phyloP scores from a whole-genome alignment of 2,113 vertebrate species.

The Triplophysa tibetana region DNA sequence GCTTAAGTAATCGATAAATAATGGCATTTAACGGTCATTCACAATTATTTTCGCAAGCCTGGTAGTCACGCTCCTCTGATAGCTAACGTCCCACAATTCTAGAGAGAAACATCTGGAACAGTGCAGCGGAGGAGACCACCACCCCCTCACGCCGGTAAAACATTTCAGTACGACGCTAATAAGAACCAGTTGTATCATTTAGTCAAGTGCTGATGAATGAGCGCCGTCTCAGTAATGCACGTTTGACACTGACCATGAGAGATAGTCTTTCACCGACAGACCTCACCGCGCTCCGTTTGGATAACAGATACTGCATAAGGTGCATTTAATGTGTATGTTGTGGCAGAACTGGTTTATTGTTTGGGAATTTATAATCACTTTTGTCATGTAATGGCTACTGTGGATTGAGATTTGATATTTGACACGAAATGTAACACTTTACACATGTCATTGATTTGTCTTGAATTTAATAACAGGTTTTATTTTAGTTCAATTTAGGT shows the following conservation, averaged over 20 bases:
- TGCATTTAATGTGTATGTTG: not conserved
- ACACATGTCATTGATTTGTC: not conserved
- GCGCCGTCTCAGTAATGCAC: constrained; percentile 26
- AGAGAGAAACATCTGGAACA: constrained; percentile 51
- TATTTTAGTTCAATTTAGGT: not conserved
- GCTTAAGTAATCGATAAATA: constrained; percentile 33
- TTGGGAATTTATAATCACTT: not conserved
- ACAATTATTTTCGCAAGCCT: constrained; percentile 36
- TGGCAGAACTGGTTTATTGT: not conserved
- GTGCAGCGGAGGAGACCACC: constrained; percentile 45
- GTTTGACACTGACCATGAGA: constrained; percentile 29
- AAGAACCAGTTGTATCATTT: constrained; percentile 54
- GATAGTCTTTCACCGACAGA: constrained; percentile 20
- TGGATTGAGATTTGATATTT: constrained; percentile 18
- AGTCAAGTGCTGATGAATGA: constrained; percentile 49
- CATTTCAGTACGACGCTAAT: constrained; percentile 51
- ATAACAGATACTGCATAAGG: not conserved
- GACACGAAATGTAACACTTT: constrained; percentile 10
- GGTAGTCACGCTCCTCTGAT: constrained; percentile 33
- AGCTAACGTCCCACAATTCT: constrained; percentile 32
- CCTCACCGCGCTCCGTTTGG: not conserved
- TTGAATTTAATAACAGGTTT: no score
- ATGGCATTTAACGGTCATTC: constrained; percentile 28
- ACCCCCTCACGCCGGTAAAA: constrained; percentile 60
- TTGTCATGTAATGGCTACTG: constrained; percentile 20